Evolutionary conservation across 2,797 vertebrate species (phyloP).

Genomic region (Antrozous pallidus): DNA sequence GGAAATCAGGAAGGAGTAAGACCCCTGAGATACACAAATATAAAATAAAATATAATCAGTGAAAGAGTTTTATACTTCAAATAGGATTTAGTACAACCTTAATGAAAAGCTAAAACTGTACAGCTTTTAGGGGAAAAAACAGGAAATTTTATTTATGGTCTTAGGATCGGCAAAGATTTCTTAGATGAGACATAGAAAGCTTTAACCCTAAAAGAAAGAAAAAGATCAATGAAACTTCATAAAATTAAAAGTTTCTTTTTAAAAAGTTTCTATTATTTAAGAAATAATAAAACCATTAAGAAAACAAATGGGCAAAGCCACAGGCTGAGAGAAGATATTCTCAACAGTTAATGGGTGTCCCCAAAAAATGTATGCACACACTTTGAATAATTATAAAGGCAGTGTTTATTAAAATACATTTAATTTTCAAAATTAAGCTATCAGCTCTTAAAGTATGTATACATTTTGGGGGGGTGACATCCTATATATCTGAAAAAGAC

Average conservation of each 20-base stretch:
- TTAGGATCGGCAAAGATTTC: not conserved
- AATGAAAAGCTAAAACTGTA: not conserved
- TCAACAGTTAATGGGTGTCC: not conserved
- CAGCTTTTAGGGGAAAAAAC: not conserved
- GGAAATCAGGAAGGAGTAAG: not conserved
- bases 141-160: not conserved
- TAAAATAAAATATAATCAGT: not conserved
- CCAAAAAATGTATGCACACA: no score
- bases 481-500: not conserved
- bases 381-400: no score
- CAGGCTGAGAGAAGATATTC: constrained; percentile 18
- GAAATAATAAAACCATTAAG: not conserved
- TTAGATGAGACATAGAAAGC: not conserved
- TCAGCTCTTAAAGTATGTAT: no score
- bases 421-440: no score
- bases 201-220: constrained; percentile 13
- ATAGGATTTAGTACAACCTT: not conserved
- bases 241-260: not conserved
- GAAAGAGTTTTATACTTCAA: not conserved
- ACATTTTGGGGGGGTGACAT: no score
- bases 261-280: not conserved
- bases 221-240: not conserved
- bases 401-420: no score
- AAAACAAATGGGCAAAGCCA: constrained; percentile 27
- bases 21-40: not conserved